Conservation (phyloP, 2,797 vertebrate genomes). For the Acrocephalus scirpaceus region DNA sequence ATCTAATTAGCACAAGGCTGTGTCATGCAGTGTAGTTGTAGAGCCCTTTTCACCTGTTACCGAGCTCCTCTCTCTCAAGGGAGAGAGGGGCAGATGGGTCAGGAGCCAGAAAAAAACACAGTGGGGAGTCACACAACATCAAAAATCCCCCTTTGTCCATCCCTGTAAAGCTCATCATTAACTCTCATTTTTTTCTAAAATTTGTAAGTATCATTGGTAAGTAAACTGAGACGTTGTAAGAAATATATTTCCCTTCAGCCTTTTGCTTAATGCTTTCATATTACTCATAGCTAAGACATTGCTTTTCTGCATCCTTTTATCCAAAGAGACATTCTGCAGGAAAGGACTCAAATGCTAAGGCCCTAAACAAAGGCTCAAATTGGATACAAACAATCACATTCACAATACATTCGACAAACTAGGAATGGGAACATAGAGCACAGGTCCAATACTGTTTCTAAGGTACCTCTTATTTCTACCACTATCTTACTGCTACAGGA, state of each 20-base stretch:
- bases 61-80: not conserved
- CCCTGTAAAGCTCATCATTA: not conserved
- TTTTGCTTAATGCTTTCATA: not conserved
- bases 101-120: rapidly evolving
- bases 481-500: not conserved
- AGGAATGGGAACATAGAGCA: not conserved
- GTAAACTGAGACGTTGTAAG: not conserved
- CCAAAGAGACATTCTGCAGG: not conserved
- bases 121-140: not conserved
- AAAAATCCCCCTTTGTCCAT: not conserved
- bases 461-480: not conserved
- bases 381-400: not conserved
- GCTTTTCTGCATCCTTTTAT: not conserved
- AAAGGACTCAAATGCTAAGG: not conserved
- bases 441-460: not conserved
- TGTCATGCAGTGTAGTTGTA: not conserved
- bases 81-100: not conserved
- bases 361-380: not conserved
- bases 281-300: not conserved
- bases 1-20: not conserved
- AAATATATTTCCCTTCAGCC: not conserved
- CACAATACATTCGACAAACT: not conserved
- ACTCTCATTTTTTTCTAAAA: not conserved
- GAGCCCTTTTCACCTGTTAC: not conserved
- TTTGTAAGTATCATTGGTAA: not conserved